phyloP scores from a whole-genome alignment of 2,113 vertebrate genomes.

The Tachuris rubrigastra region DNA sequence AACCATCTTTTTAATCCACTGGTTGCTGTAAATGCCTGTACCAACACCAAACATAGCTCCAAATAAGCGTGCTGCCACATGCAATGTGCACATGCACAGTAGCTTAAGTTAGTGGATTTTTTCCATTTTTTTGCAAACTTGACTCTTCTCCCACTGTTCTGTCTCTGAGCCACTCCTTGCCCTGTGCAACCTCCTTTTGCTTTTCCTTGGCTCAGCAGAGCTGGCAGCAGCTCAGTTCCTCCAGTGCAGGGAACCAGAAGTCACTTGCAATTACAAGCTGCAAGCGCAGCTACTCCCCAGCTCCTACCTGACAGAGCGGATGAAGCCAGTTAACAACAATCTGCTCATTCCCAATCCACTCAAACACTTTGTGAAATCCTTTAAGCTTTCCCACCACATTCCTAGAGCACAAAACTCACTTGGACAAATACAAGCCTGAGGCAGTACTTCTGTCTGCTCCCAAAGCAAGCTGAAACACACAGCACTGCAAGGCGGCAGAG shows the following conservation, averaged over 20 bases:
- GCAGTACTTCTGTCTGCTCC: not conserved
- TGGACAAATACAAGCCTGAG: not conserved
- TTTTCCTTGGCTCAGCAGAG: not conserved
- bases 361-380: not conserved
- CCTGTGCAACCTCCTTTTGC: not conserved
- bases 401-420: not conserved
- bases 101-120: not conserved
- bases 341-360: not conserved
- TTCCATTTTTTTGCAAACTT: rapidly evolving
- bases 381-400: not conserved
- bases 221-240: not conserved
- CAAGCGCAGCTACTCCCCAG: not conserved
- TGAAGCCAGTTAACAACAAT: not conserved
- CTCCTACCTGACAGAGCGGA: not conserved
- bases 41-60: not conserved
- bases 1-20: not conserved
- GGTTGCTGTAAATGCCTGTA: not conserved
- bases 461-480: not conserved
- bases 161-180: not conserved
- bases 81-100: not conserved
- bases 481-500: not conserved
- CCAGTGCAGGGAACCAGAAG: not conserved
- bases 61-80: rapidly evolving
- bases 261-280: not conserved
- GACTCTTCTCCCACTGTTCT: not conserved